Percentiles rank a stretch among this genome's conserved stretches.
phyloP scores from a whole-genome alignment of 2,113 vertebrate species.

The Protomyctophum bolini region DNA sequence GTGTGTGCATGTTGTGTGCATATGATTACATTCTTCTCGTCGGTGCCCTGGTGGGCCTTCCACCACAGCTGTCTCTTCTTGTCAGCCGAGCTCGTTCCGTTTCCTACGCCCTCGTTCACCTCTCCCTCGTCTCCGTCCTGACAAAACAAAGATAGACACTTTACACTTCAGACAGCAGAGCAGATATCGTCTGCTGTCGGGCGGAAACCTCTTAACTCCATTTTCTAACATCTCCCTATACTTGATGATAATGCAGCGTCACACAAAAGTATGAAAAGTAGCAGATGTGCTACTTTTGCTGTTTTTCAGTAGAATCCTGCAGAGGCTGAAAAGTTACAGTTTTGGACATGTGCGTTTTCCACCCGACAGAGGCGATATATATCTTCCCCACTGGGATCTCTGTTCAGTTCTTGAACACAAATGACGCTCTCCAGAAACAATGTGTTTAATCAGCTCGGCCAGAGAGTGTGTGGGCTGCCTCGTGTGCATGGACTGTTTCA shows the following conservation, averaged over 20 bases:
- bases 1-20: background rate
- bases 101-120: conserved; percentile 78
- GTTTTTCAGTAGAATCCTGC: too few relatives aligned
- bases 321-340: too few relatives aligned
- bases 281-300: too few relatives aligned
- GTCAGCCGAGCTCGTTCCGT: conserved; percentile 78
- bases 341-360: too few relatives aligned
- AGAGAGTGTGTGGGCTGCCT: background rate
- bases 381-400: conserved; percentile 6
- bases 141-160: conserved; percentile 48
- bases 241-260: too few relatives aligned
- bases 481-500: background rate
- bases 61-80: conserved; percentile 91
- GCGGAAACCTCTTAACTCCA: too few relatives aligned
- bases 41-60: conserved; percentile 85
- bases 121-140: conserved; percentile 76
- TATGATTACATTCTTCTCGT: conserved; percentile 89
- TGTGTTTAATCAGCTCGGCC: background rate
- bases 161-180: too few relatives aligned
- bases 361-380: too few relatives aligned
- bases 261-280: too few relatives aligned
- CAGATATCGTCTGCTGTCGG: too few relatives aligned
- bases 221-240: too few relatives aligned
- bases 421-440: background rate
- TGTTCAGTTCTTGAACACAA: background rate